phyloP scores from a whole-genome alignment of 2,797 vertebrate species.

The Pogoniulus pusillus region DNA sequence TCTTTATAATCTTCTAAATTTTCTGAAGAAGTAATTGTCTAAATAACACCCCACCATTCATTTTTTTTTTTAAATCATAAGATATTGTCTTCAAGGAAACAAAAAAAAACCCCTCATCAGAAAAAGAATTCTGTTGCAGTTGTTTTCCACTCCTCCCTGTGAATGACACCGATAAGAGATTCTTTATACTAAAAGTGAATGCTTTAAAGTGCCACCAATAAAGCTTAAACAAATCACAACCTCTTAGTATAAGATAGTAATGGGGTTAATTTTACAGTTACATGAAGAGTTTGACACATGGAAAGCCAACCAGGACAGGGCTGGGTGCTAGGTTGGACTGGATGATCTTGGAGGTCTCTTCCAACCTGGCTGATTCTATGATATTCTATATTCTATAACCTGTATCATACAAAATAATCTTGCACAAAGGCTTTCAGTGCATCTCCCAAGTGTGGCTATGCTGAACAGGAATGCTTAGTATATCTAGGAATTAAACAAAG shows the following conservation, averaged over 20 bases:
- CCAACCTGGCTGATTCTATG: too few species aligned
- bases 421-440: background rate
- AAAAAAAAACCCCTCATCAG: background rate
- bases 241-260: background rate
- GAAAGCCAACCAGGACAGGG: too few species aligned
- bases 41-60: background rate
- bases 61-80: background rate
- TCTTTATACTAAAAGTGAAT: constrained; percentile 4
- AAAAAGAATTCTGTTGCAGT: background rate
- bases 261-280: background rate
- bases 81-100: background rate
- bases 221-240: background rate
- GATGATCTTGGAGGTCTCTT: too few species aligned
- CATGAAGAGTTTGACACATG: background rate
- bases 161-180: background rate
- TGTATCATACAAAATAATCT: background rate
- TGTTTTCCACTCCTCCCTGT: background rate
- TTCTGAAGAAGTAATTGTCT: background rate
- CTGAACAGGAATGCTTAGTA: background rate
- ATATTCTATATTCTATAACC: too few species aligned
- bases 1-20: background rate
- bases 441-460: background rate
- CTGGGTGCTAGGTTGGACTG: too few species aligned
- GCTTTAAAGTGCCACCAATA: background rate
- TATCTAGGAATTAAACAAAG: background rate